Evolutionary conservation across 2,888 invertebrate genomes (phyloP), one percentile per base, ranked within the genome.

Genomic region (Leucophenga maculata): DNA sequence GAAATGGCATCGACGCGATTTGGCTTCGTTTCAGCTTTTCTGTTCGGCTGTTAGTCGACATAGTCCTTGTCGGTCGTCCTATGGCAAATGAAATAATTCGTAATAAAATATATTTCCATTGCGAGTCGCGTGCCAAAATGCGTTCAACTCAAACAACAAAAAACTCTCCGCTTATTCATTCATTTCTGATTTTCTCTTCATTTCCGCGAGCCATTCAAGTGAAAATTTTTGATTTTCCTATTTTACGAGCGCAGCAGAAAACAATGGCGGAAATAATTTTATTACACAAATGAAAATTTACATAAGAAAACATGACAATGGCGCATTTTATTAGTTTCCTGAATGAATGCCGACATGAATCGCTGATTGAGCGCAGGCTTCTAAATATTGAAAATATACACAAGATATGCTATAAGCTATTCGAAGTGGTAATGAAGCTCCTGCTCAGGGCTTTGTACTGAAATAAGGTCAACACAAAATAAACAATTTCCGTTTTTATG

Each of bases 251-350:
- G 59, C 44, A 65, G 50, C 55, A 52, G 65, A 54, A 75, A 77
- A 78, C 77, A 79, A 82, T 74, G 72, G 75, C 80, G 78, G 76
- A 80, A 79, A 82, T 80, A 82, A 80, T 80, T 80, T 80, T 79
- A 80, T 79, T 75, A 73, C 65, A 69, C 74, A 48, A 64, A 74
- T 72, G 71, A 62, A 72, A 74, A 82, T 80, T 80, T 80, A 74
- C 80, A 82, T 80, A 71, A 80, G 71, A 76, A 80, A 82, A 77
- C 74, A 74, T 72, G 68, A 72, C 79, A 78, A 82, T 79, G 77
- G 76, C 74, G 75, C 72, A 78, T 70, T 65, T 62, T 62, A 62
- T 62, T 44, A 11, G 18, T 60, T 62, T 44, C 44, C 60, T 20
- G 68, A 69, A 66, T 66, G 54, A 54, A 54, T 32, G 22, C 13